Evolutionary conservation across 2,888 invertebrate species (phyloP).

Genomic region (Hydraecia micacea): DNA sequence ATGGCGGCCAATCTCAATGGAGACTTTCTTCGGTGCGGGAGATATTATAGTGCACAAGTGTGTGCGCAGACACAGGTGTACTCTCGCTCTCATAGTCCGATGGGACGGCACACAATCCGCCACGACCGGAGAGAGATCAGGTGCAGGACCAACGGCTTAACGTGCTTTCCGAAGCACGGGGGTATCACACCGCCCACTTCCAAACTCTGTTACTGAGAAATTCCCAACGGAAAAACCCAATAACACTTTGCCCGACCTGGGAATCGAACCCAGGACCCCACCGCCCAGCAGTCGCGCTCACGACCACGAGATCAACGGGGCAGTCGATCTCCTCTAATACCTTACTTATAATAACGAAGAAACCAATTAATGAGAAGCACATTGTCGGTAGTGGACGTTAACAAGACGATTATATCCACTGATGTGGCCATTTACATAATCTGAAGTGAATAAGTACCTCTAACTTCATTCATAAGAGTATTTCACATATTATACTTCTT

Average conservation of each 20-base stretch:
- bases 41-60: not conserved
- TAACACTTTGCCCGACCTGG: not conserved
- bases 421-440: constrained; percentile 15
- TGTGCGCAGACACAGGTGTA: not conserved
- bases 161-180: not conserved
- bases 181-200: not conserved
- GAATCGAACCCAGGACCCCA: not conserved
- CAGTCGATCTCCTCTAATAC: not conserved
- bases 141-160: not conserved
- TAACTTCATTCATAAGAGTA: not conserved
- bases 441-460: not conserved
- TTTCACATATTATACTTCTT: constrained; percentile 1
- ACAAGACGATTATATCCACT: not conserved
- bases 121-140: not conserved
- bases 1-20: not conserved
- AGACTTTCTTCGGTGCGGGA: not conserved
- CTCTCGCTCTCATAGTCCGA: not conserved
- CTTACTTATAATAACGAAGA: not conserved
- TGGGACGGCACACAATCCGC: not conserved
- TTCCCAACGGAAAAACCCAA: not conserved
- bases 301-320: not conserved
- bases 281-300: too few relatives aligned
- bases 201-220: not conserved
- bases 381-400: not conserved
- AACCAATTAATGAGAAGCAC: not conserved